These are phyloP conservation scores for Sapayoa aenigma DNA, from an alignment of 2,113 vertebrate genomes.

Conservation along the genomic window DNA sequence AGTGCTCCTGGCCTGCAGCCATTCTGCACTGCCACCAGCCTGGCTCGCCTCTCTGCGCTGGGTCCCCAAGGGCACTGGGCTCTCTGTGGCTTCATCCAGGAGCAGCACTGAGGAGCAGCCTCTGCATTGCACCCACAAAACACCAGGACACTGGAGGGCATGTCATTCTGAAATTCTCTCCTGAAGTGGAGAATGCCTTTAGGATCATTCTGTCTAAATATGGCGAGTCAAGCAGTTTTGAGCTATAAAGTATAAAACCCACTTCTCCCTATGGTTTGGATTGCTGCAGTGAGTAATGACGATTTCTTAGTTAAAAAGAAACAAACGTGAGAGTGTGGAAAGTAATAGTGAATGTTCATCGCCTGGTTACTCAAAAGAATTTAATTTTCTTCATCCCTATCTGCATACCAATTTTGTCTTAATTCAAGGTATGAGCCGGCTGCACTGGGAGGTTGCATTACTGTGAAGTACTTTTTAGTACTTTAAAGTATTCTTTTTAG, in stretches of 20 bases:
- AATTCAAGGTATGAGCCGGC: background rate
- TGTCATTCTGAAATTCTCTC: background rate
- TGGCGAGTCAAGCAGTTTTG: background rate
- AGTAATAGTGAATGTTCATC: background rate
- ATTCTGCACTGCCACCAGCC: background rate
- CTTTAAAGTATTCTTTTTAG: constrained; percentile 9
- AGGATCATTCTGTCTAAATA: constrained; percentile 26
- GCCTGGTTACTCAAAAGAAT: constrained; percentile 18
- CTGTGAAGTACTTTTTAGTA: background rate
- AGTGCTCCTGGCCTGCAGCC: background rate
- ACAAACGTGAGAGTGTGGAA: background rate
- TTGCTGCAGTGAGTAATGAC: background rate
- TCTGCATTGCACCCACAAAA: fast-evolving
- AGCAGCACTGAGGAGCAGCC: background rate
- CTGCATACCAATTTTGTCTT: background rate
- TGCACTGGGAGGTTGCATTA: background rate
- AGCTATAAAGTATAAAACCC: background rate
- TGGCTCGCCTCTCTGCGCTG: fast-evolving
- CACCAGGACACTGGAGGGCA: fast-evolving
- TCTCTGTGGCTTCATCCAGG: background rate
- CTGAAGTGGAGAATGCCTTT: background rate
- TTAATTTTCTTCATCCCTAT: background rate
- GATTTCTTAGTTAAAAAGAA: background rate
- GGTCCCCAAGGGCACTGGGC: fast-evolving
- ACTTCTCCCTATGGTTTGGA: background rate